A percentile compares a stretch with the other conserved stretches of the same genome.
Evolutionary conservation across 2,797 vertebrate genomes (phyloP).

Genomic region (Ptychobarbus kaznakovi): DNA sequence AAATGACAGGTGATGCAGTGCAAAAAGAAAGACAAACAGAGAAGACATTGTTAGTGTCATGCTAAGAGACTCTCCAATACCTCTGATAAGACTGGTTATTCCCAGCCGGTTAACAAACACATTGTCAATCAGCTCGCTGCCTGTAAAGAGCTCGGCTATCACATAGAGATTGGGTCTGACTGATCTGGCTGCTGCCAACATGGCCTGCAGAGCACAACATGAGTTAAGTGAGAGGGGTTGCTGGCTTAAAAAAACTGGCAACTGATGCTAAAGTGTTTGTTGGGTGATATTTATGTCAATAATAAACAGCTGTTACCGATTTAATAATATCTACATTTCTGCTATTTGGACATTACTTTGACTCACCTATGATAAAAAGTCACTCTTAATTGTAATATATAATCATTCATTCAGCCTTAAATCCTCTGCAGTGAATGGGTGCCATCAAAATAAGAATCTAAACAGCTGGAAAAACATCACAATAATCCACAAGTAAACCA

Average conservation of each 20-base stretch:
- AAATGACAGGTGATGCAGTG: conserved; percentile 14
- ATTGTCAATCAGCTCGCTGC: conserved; percentile 89
- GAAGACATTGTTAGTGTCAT: conserved; percentile 51
- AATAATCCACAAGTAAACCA: not conserved
- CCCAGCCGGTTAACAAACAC: conserved; percentile 89
- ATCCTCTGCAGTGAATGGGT: not conserved
- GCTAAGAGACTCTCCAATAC: conserved; percentile 71
- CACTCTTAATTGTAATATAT: not conserved
- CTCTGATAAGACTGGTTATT: conserved; percentile 89
- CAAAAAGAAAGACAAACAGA: conserved; percentile 39
- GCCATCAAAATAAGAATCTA: not conserved
- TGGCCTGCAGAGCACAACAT: conserved; percentile 77
- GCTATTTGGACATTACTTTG: not conserved
- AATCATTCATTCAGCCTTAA: not conserved
- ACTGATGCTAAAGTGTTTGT: not conserved
- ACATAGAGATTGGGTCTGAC: conserved; percentile 90
- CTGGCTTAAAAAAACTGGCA: not conserved
- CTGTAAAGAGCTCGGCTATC: conserved; percentile 88
- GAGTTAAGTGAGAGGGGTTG: not conserved
- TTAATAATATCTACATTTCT: not conserved
- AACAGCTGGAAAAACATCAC: not conserved
- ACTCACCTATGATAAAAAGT: not conserved
- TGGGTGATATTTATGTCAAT: not conserved
- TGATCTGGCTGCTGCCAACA: conserved; percentile 83
- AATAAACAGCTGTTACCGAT: not conserved